These are phyloP conservation scores for Tromatobia lineatoria DNA, from an alignment of 2,888 invertebrate genomes.

Conservation along the genomic window DNA sequence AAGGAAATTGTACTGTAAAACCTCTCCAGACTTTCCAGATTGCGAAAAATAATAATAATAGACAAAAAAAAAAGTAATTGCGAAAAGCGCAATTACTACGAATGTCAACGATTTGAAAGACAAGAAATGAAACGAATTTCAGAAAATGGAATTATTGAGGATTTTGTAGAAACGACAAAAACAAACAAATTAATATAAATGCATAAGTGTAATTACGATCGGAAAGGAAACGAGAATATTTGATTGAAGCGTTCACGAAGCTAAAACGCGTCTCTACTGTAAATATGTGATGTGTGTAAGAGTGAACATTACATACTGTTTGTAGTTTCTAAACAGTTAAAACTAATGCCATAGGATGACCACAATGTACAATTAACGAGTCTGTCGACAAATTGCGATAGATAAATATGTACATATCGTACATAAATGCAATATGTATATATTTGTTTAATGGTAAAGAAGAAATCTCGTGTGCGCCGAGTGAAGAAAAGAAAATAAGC, in stretches of 20 bases:
- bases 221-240: not conserved
- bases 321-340: not conserved
- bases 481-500: constrained; percentile 7
- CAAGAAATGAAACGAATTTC: not conserved
- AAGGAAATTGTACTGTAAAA: constrained; percentile 22
- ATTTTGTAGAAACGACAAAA: not conserved
- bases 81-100: not conserved
- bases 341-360: constrained; percentile 16
- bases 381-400: constrained; percentile 29
- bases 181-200: not conserved
- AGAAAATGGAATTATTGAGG: not conserved
- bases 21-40: constrained; percentile 9
- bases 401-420: constrained; percentile 12
- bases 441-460: constrained; percentile 7
- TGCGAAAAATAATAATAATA: not conserved
- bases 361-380: constrained; percentile 40
- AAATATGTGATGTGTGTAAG: constrained; percentile 44
- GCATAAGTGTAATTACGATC: not conserved
- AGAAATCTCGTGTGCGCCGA: constrained; percentile 7
- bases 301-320: constrained; percentile 17
- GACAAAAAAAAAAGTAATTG: constrained; percentile 9
- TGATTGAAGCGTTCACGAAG: not conserved
- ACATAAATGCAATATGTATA: constrained; percentile 13
- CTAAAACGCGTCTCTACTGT: constrained; percentile 27
- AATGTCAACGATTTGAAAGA: no score